Conservation (phyloP, 35 echinoderm and acorn worm species). For the Chiridota heheva region DNA sequence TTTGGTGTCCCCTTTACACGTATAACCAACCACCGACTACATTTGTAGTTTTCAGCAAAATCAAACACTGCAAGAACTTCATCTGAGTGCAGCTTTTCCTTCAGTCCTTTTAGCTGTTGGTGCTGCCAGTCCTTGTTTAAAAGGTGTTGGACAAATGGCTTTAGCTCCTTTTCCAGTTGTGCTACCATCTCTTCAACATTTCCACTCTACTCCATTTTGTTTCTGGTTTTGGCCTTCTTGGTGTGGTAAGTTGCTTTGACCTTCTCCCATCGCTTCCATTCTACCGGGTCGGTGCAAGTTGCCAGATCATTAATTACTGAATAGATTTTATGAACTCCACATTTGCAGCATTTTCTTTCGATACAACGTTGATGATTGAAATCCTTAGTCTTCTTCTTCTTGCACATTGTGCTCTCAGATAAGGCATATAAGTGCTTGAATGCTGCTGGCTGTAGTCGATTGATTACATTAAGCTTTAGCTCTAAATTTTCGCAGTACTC, state of each 20-base stretch:
- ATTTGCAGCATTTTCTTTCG: constrained; percentile 30
- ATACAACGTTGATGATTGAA: constrained; percentile 38
- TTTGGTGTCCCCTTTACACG: too few relatives aligned
- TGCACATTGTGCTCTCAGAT: constrained; percentile 20
- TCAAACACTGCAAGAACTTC: constrained; percentile 55
- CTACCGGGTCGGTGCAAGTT: background rate
- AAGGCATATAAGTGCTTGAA: constrained; percentile 16
- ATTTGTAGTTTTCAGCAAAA: constrained; percentile 84
- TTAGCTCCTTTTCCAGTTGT: constrained; percentile 19
- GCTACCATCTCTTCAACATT: background rate
- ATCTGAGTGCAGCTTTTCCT: constrained; percentile 21
- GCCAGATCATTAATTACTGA: background rate
- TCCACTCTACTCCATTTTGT: constrained; percentile 3
- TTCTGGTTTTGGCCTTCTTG: constrained; percentile 25
- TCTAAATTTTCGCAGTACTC: constrained; percentile 54
- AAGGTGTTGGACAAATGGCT: constrained; percentile 39
- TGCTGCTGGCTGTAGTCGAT: constrained; percentile 2
- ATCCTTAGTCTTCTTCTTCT: background rate
- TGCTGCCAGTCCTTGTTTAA: constrained; percentile 42
- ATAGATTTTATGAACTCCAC: background rate
- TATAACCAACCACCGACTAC: too few relatives aligned
- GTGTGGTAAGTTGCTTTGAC: constrained; percentile 1
- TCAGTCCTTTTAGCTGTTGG: constrained; percentile 22
- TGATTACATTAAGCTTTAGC: constrained; percentile 30
- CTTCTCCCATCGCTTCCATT: constrained; percentile 33